These are phyloP conservation scores for Gobio gobio DNA, from an alignment of 2,113 vertebrate genomes.

Conservation along the genomic window DNA sequence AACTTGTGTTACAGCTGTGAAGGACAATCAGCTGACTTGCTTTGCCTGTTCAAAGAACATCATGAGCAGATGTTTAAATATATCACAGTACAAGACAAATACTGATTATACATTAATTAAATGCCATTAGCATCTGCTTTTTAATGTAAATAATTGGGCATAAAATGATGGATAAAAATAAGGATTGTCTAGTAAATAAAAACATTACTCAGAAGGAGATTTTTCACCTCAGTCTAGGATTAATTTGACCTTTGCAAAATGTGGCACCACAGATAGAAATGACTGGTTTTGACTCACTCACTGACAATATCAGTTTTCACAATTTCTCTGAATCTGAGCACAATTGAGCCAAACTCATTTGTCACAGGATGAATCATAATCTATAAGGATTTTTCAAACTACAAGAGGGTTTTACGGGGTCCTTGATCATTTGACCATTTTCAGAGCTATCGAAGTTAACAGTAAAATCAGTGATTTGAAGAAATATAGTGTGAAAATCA, in stretches of 20 bases:
- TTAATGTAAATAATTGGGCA: neutral
- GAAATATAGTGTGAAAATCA: neutral
- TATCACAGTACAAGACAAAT: neutral
- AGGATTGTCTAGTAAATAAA: neutral
- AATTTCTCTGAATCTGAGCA: neutral
- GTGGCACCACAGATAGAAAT: too few species aligned
- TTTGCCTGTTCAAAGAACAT: neutral
- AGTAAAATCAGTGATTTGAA: neutral
- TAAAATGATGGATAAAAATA: neutral
- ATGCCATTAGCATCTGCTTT: neutral
- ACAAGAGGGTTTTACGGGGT: neutral
- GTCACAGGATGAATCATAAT: neutral
- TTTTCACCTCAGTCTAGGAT: neutral
- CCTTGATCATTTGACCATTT: neutral
- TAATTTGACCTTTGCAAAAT: neutral
- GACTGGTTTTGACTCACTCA: too few species aligned
- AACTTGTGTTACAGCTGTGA: neutral
- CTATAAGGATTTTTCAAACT: neutral
- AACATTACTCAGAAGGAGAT: too few species aligned
- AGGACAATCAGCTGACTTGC: neutral
- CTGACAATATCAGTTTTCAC: too few species aligned
- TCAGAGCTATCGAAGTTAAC: neutral
- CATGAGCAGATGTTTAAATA: neutral
- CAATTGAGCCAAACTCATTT: neutral
- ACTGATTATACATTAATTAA: neutral